These are phyloP conservation scores for Noctua janthina DNA, from an alignment of 2,888 invertebrate genomes.

Conservation along the genomic window DNA sequence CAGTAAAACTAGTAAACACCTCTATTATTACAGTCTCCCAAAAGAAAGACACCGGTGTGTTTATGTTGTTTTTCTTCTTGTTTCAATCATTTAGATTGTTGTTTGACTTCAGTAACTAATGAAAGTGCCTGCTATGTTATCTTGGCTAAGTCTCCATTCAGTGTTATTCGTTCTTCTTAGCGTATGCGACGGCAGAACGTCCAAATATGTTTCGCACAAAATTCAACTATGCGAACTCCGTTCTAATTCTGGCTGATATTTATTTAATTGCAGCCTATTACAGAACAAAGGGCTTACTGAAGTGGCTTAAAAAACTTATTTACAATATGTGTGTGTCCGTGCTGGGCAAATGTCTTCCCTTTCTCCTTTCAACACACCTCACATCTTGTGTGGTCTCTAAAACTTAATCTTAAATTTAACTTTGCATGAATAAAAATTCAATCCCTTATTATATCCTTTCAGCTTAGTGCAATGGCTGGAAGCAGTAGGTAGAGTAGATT, in stretches of 20 bases:
- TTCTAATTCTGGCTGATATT: neutral
- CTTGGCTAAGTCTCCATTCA: neutral
- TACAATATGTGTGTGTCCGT: neutral
- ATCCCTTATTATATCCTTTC: constrained; percentile 18
- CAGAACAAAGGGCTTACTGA: neutral
- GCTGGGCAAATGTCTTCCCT: neutral
- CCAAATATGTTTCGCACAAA: neutral
- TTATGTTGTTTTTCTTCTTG: neutral
- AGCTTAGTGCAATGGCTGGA: constrained; percentile 83
- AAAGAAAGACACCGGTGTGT: constrained; percentile 80
- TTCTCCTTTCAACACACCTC: neutral
- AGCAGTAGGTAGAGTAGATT: constrained; percentile 79
- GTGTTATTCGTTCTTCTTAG: neutral
- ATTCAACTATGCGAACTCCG: neutral
- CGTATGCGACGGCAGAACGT: neutral
- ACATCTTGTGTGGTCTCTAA: neutral
- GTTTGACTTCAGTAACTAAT: neutral
- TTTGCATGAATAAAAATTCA: neutral
- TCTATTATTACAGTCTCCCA: constrained; percentile 84
- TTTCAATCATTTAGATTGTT: neutral
- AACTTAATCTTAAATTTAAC: neutral
- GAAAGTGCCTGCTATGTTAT: neutral
- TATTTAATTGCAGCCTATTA: neutral
- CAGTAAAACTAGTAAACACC: constrained; percentile 80
- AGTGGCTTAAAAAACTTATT: neutral